Base-by-base conservation (phyloP, 2,888 invertebrate species). In the Philereme vetulata region DNA sequence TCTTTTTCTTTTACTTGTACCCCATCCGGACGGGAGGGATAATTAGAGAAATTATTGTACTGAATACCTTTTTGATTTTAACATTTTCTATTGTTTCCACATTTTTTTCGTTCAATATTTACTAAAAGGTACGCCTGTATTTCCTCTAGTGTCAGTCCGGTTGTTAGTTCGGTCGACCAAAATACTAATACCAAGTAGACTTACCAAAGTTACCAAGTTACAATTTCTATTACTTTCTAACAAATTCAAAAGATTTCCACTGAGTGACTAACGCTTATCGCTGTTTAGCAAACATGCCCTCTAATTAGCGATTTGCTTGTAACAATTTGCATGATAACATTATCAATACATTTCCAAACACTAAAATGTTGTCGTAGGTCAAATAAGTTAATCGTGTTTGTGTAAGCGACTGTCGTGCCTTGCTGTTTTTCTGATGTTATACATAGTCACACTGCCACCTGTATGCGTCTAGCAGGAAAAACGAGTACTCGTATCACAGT, bases 291-390 rank as follows among this genome's bases (percentile, higher is more conserved):
- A 68, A 73, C 67, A 69, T 65, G 72, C 71, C 62, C 71, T 64
- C 64, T 72, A 83, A 85, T 86, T 88, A 88, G 85, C 88, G 80
- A 89, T 86, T 86, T 76, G 80, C 79, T 78, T 77, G 80, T 76
- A 80, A 80, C 83, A 88, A 90, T 90, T 90, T 90, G 88, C 88
- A 84, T 89, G 89, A 90, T 90, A 89, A 71, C 68, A 64, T 70
- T 87, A 89, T 90, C 89, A 70, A 64, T 76, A 74, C 36, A 58
- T 49, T 56, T 74, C 74, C 81, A 84, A 86, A 87, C 72, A 81
- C 59, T 71, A 76, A 66, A 65, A 66, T 82, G 77, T 90, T 89
- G 86, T 74, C 81, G 70, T 83, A 86, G 87, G 86, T 72, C 80
- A 70, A 70, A 74, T 66, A 67, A 60, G 72, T 65, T 69, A 69